These are phyloP conservation scores for Melangyna quadrimaculata DNA, from an alignment of 2,888 invertebrate species.

Conservation along the genomic window DNA sequence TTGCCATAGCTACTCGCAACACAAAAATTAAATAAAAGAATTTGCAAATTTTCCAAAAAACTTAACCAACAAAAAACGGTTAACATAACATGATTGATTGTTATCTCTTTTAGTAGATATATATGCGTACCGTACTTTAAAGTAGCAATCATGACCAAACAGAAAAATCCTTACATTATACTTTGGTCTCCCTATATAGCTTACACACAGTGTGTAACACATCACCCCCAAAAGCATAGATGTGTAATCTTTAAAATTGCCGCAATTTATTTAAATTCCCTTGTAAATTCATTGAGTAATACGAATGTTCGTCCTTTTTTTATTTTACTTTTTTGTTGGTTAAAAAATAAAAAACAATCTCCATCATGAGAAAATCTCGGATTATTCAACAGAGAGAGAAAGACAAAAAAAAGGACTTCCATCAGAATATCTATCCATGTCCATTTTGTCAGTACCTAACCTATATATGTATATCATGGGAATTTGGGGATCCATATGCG, in stretches of 20 bases:
- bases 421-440: conserved; percentile 9
- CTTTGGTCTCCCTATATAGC: neutral
- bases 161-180: conserved; percentile 9
- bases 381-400: conserved; percentile 25
- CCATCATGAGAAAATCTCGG: conserved; percentile 50
- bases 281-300: conserved; percentile 60
- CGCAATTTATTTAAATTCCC: conserved; percentile 67
- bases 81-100: conserved; percentile 31
- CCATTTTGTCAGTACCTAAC: conserved; percentile 19
- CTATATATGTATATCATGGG: neutral
- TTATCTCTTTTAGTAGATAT: conserved; percentile 14
- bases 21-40: neutral
- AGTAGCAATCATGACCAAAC: conserved; percentile 25
- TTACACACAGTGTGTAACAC: neutral
- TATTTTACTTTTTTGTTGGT: neutral
- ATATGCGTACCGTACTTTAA: conserved; percentile 4
- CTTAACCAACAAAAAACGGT: neutral
- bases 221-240: conserved; percentile 27
- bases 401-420: neutral
- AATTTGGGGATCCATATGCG: conserved; percentile 29
- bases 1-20: neutral
- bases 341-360: neutral
- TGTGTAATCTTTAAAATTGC: conserved; percentile 66
- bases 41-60: conserved; percentile 1
- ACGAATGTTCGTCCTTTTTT: conserved; percentile 33